These are phyloP conservation scores for Synanceia verrucosa DNA, from an alignment of 2,797 vertebrate genomes.

Conservation along the genomic window DNA sequence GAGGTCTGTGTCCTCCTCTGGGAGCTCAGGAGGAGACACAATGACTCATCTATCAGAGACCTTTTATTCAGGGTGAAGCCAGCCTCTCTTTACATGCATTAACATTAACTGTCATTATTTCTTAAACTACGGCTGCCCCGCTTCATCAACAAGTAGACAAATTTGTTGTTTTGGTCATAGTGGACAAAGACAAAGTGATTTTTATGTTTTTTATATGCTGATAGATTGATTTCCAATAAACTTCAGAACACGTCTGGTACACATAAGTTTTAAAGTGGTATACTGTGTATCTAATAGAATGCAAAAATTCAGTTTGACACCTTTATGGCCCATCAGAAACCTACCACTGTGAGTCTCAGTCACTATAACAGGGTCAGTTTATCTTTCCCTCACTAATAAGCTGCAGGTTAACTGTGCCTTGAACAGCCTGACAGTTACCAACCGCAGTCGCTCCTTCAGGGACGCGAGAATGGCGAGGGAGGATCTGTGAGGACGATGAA, in stretches of 20 bases:
- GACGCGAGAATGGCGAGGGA: background rate
- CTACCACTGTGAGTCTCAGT: background rate
- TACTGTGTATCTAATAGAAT: too few relatives aligned
- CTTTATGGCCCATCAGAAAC: background rate
- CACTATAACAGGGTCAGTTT: slow-evolving; percentile 9
- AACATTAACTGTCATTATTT: background rate
- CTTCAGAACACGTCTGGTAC: too few relatives aligned
- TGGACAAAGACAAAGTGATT: too few relatives aligned
- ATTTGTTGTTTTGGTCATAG: too few relatives aligned
- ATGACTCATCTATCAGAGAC: slow-evolving; percentile 17
- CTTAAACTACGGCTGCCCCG: too few relatives aligned
- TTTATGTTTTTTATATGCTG: too few relatives aligned
- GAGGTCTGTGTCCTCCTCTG: slow-evolving; percentile 7
- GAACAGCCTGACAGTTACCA: slow-evolving; percentile 22
- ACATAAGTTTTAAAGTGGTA: too few relatives aligned
- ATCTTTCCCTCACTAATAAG: background rate
- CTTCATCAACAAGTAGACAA: too few relatives aligned
- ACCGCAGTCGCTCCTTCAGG: slow-evolving; percentile 17
- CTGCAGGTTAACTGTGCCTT: background rate
- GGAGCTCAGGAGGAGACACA: slow-evolving; percentile 6
- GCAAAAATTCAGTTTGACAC: background rate
- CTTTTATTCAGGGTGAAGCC: background rate
- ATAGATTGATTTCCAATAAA: too few relatives aligned
- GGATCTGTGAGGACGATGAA: slow-evolving; percentile 1
- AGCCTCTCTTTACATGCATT: background rate